A percentile compares a stretch with the other conserved stretches of the same genome.
Conservation (phyloP, 2,797 vertebrate species). For the Pseudomugil gertrudae region DNA sequence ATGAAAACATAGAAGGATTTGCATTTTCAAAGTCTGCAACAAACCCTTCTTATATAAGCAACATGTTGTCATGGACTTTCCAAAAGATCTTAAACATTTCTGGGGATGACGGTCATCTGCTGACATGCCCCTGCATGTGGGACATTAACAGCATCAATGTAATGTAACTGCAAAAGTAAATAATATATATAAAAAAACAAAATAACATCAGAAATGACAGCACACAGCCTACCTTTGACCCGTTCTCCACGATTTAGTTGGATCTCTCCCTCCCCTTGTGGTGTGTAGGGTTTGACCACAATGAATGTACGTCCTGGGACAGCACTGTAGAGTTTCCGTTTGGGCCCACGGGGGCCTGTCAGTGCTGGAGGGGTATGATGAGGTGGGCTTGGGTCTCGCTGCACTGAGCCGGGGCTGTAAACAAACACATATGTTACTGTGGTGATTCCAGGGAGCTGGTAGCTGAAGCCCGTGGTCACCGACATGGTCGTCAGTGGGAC, state of each 20-base stretch:
- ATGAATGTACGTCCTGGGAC: conserved; percentile 97
- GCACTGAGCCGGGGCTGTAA: conserved; percentile 93
- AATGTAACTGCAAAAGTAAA: conserved; percentile 9
- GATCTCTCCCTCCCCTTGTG: conserved; percentile 95
- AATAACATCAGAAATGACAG: not conserved
- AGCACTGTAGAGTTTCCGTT: conserved; percentile 97
- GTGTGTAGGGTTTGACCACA: conserved; percentile 93
- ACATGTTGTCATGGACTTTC: conserved; percentile 34
- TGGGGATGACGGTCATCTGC: conserved; percentile 1
- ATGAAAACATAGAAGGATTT: conserved; percentile 23
- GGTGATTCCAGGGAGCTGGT: conserved; percentile 90
- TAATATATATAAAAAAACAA: conserved; percentile 4
- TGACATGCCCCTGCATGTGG: conserved; percentile 20
- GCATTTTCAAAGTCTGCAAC: conserved; percentile 20
- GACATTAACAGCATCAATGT: conserved; percentile 13
- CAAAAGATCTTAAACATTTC: conserved; percentile 16
- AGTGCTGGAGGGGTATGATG: conserved; percentile 82
- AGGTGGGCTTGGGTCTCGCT: conserved; percentile 85
- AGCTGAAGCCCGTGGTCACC: conserved; percentile 86
- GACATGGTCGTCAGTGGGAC: conserved; percentile 80
- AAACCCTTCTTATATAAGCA: conserved; percentile 31
- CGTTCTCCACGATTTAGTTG: conserved; percentile 95
- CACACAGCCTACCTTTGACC: conserved; percentile 87
- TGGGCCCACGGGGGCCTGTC: conserved; percentile 87
- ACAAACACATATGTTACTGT: conserved; percentile 98